Percentiles rank a stretch among this genome's conserved stretches.
Conservation (phyloP, 1,140 invertebrate genomes). For the Cyclargus thomasi region DNA sequence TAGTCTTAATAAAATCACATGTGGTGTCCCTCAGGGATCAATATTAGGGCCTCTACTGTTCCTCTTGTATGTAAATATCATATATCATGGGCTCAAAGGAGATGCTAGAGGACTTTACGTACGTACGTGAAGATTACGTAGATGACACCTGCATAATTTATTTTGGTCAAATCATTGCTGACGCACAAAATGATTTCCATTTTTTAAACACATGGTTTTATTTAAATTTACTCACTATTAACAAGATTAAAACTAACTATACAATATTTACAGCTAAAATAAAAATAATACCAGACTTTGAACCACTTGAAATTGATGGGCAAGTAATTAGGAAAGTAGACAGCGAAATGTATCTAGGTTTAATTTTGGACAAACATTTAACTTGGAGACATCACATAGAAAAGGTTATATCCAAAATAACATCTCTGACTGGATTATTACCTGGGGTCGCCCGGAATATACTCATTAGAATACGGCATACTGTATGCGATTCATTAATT, state of each 20-base stretch:
- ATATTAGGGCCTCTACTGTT: conserved; percentile 32
- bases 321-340: conserved; percentile 17
- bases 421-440: conserved; percentile 17
- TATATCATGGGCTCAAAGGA: conserved; percentile 28
- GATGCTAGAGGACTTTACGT: too few species aligned
- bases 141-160: conserved; percentile 36
- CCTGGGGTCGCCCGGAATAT: neutral
- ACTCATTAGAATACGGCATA: neutral
- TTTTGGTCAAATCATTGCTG: conserved; percentile 23
- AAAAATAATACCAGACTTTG: conserved; percentile 27
- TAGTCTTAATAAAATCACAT: conserved; percentile 15
- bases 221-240: conserved; percentile 33
- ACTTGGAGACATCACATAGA: conserved; percentile 32
- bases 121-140: conserved; percentile 33
- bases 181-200: conserved; percentile 30
- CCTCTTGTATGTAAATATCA: conserved; percentile 31
- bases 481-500: neutral
- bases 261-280: conserved; percentile 35
- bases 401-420: conserved; percentile 29
- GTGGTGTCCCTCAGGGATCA: conserved; percentile 27
- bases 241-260: conserved; percentile 31
- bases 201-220: conserved; percentile 30
- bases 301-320: conserved; percentile 27
- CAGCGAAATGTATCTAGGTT: too few species aligned
- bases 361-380: conserved; percentile 32